A percentile compares a stretch with the other conserved stretches of the same genome.
Evolutionary conservation across 53 echinoderm and acorn worm genomes (phyloP).

Genomic region (Paracentrotus lividus): DNA sequence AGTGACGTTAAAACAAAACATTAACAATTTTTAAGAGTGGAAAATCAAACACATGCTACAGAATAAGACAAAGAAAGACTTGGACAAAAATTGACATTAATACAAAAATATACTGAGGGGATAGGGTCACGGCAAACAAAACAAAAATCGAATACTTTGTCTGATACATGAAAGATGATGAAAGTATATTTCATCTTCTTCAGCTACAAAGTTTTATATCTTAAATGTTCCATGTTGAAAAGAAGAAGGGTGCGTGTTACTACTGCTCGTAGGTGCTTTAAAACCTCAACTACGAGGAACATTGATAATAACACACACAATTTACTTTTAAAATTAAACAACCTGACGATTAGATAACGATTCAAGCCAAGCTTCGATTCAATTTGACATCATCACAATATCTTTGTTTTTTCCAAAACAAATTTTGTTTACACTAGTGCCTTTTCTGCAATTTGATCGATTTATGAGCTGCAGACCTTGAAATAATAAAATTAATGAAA

Average conservation of each 20-base stretch:
- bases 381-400: no score
- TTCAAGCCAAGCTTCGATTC: no score
- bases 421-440: no score
- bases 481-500: no score
- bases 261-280: no score
- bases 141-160: not conserved
- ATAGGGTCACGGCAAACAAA: constrained; percentile 25
- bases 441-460: no score
- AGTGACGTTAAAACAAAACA: not conserved
- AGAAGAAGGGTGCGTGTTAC: not conserved
- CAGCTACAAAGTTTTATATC: not conserved
- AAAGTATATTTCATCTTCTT: not conserved
- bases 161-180: not conserved
- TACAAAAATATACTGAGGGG: not conserved
- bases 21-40: not conserved
- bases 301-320: no score
- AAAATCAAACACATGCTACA: constrained; percentile 46
- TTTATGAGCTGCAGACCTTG: no score
- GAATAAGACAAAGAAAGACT: not conserved
- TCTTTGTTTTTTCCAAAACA: no score
- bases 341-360: no score
- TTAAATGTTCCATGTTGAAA: not conserved
- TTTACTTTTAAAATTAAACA: no score
- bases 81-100: constrained; percentile 4
- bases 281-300: no score